Evolutionary conservation across 2,888 invertebrate species (phyloP).

Genomic region (Eupithecia inturbata): DNA sequence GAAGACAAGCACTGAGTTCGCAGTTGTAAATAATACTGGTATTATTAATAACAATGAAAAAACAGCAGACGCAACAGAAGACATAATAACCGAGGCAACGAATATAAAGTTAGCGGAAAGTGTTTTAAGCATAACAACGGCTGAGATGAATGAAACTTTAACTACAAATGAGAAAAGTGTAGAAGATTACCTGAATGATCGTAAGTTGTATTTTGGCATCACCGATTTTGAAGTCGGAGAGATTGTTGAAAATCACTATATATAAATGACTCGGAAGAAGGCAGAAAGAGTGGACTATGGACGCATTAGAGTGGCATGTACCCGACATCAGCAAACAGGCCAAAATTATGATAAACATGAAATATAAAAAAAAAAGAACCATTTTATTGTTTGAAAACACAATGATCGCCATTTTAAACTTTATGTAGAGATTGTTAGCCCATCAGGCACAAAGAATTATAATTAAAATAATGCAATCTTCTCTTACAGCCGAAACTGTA

Average conservation of each 20-base stretch:
- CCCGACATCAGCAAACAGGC: not conserved
- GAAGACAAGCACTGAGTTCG: slow-evolving; percentile 1
- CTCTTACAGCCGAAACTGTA: slow-evolving; percentile 66
- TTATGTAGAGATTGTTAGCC: not conserved
- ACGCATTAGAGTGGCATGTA: not conserved
- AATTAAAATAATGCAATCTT: slow-evolving; percentile 1
- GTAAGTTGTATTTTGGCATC: slow-evolving; percentile 59
- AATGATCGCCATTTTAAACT: not conserved
- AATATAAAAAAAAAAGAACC: not conserved
- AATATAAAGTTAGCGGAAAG: not conserved
- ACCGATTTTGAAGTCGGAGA: slow-evolving; percentile 21
- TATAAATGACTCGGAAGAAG: not conserved
- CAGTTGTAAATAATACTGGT: not conserved
- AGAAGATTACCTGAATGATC: slow-evolving; percentile 67
- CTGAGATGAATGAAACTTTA: slow-evolving; percentile 40
- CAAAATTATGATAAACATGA: not conserved
- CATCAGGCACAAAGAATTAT: not conserved
- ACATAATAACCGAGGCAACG: not conserved
- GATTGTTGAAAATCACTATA: not conserved
- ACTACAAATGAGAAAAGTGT: slow-evolving; percentile 36
- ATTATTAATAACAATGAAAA: slow-evolving; percentile 9
- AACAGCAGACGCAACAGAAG: not conserved
- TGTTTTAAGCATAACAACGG: slow-evolving; percentile 25
- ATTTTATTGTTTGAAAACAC: not conserved
- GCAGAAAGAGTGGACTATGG: not conserved